Evolutionary conservation across 2,888 invertebrate species (phyloP), one percentile per base, ranked within the genome.

Genomic region (Halictus ligatus): DNA sequence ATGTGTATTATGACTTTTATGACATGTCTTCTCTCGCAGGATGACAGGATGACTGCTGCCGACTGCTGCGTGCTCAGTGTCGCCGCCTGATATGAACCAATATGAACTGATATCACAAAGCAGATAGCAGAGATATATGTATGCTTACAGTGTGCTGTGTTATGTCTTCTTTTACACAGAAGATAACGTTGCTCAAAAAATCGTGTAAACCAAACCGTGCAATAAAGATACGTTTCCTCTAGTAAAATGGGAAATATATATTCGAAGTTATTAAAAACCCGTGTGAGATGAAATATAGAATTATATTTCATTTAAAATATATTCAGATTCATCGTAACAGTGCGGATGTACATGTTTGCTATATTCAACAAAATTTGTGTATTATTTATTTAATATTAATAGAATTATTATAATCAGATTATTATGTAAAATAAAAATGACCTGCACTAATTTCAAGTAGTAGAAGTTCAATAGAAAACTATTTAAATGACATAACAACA

Each of bases 51-150:
- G 35, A 35, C 35, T 35, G 35, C 35, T 35, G 35, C 35, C 35
- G 35, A 35, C 35, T 21, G 12, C 82, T 54, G 60, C 15, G 10
- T 46, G 35, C 12, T 18, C 40, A 48, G 46, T 13, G 10, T 12
- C 50, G 50, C 21, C 50, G 25, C 25, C 15, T 35, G 67, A 72
- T 75, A 83, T 25, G 15, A 72, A 84, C 75, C 35, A 58, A 64
- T 75, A 83, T 25, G 15, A 72, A 84, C 75, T 75, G 83, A 83
- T 73, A 60, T 35, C 21, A 48, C 43, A 15, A 81, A 35, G 35
- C 35, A 35, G 35, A 35, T 35, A 35, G 5, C 35, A 35, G 35
- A 35, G 35, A 35, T 35, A 35, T 35, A 35, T 35, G 35, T 35
- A 35, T 35, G 35, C 35, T 35, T 35, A 35, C 35, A 35, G 35